A percentile compares a stretch with the other conserved stretches of the same genome.
These are phyloP conservation scores for Sebastiscus tertius DNA, from an alignment of 2,797 vertebrate species.

Conservation along the genomic window DNA sequence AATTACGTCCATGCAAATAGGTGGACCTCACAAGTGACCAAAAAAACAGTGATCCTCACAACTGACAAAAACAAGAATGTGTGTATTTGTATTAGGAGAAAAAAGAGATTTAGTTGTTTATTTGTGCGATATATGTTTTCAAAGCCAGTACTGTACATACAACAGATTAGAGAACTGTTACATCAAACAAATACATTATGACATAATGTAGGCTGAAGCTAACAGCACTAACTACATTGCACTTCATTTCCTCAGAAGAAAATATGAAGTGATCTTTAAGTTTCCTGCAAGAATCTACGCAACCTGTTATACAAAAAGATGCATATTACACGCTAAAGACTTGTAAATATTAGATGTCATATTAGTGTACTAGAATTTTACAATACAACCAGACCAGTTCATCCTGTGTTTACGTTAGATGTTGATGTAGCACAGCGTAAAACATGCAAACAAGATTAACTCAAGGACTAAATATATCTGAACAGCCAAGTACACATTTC, in stretches of 20 bases:
- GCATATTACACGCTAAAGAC: not conserved
- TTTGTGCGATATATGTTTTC: not conserved
- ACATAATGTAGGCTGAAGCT: not conserved
- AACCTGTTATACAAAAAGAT: not conserved
- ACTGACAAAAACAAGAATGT: not conserved
- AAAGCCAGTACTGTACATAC: not conserved
- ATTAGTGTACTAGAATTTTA: not conserved
- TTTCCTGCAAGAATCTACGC: not conserved
- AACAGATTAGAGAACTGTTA: not conserved
- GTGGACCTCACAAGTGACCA: not conserved
- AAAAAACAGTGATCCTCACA: not conserved
- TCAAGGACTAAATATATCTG: not conserved
- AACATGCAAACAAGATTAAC: not conserved
- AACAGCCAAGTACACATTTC: not conserved
- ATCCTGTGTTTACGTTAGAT: not conserved
- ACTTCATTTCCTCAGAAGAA: not conserved
- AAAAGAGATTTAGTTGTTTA: not conserved
- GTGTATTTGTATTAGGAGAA: not conserved
- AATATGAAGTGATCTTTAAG: not conserved
- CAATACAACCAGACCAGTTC: not conserved
- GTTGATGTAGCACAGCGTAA: not conserved
- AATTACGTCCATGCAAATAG: not conserved
- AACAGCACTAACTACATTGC: not conserved
- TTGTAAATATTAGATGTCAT: not conserved
- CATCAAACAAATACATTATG: not conserved